phyloP scores from a whole-genome alignment of 2,888 invertebrate species.

The Xestoiulus laeticollis region DNA sequence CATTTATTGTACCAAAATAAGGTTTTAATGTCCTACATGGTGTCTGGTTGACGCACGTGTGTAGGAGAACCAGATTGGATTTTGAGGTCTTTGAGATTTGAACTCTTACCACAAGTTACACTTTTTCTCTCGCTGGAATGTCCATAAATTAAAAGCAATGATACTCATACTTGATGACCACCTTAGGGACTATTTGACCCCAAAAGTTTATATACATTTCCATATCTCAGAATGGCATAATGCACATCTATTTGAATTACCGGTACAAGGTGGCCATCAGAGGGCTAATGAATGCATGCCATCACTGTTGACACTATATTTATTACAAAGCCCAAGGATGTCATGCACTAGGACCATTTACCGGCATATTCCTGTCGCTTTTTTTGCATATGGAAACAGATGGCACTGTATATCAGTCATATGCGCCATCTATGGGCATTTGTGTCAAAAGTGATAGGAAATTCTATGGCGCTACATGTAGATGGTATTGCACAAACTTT shows the following conservation, averaged over 20 bases:
- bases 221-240: background rate
- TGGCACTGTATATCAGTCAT: too few species aligned
- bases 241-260: background rate
- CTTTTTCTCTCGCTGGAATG: background rate
- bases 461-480: too few species aligned
- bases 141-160: background rate
- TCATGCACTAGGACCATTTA: too few species aligned
- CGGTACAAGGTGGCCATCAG: background rate
- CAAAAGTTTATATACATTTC: background rate
- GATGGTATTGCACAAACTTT: too few species aligned
- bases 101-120: background rate
- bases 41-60: background rate
- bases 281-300: too few species aligned
- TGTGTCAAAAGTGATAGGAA: too few species aligned
- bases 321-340: too few species aligned
- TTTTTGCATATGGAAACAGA: too few species aligned
- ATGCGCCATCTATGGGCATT: background rate
- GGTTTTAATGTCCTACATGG: background rate
- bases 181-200: background rate
- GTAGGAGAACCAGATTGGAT: slow-evolving; percentile 41
- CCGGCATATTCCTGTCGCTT: too few species aligned
- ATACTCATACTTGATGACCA: background rate
- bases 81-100: background rate
- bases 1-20: background rate
- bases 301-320: too few species aligned